Evolutionary conservation across 2,113 vertebrate species (phyloP).

Genomic region (Microcebus griseorufus): DNA sequence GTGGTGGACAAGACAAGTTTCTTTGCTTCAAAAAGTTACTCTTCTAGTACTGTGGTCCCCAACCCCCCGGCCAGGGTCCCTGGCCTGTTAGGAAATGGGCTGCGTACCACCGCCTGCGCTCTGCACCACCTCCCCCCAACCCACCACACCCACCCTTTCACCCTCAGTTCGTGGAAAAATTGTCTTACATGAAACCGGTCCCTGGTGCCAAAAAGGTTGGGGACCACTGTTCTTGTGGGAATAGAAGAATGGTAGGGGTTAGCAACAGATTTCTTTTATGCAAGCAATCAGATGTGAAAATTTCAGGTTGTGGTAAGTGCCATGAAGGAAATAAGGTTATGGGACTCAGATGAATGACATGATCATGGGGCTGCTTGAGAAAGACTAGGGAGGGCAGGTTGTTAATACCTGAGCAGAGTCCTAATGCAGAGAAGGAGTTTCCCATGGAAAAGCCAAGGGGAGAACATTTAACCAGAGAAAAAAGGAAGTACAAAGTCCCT

Average conservation of each 20-base stretch:
- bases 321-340: neutral
- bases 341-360: neutral
- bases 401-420: neutral
- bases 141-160: too few relatives aligned
- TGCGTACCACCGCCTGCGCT: fast-evolving
- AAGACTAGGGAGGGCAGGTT: neutral
- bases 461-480: neutral
- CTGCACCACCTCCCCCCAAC: too few relatives aligned
- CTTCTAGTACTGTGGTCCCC: neutral
- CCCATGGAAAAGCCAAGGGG: neutral
- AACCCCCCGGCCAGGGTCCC: too few relatives aligned
- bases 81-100: too few relatives aligned
- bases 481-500: neutral
- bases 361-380: neutral
- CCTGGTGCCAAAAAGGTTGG: too few relatives aligned
- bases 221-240: neutral
- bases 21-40: neutral
- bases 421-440: neutral
- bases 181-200: too few relatives aligned
- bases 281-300: neutral
- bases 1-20: neutral
- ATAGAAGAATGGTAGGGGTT: neutral
- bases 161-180: too few relatives aligned
- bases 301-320: neutral
- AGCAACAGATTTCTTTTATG: neutral